A percentile compares a stretch with the other conserved stretches of the same genome.
These are phyloP conservation scores for Sceliomorpha sp. DNA, from an alignment of 2,888 invertebrate species.

Conservation along the genomic window DNA sequence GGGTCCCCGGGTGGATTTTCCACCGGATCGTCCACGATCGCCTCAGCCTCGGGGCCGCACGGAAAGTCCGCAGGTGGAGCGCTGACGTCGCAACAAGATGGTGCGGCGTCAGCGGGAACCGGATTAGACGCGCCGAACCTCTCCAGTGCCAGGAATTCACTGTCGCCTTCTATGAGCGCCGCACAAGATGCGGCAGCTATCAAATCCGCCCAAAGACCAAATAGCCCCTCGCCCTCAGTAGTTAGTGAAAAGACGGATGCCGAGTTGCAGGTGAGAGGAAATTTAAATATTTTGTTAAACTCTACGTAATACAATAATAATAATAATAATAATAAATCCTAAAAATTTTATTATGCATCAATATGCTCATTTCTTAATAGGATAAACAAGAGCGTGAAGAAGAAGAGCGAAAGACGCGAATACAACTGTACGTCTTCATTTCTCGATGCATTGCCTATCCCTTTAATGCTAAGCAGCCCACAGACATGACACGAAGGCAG, in stretches of 20 bases:
- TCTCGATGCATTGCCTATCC: slow-evolving; percentile 99
- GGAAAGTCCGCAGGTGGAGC: slow-evolving; percentile 33
- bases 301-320: no score
- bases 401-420: slow-evolving; percentile 95
- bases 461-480: slow-evolving; percentile 99
- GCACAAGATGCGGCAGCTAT: slow-evolving; percentile 79
- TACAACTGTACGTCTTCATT: slow-evolving; percentile 99
- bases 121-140: slow-evolving; percentile 74
- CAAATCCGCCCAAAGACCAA: slow-evolving; percentile 87
- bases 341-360: no score
- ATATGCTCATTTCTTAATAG: no score
- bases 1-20: slow-evolving; percentile 54
- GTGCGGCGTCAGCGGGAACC: slow-evolving; percentile 50
- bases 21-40: slow-evolving; percentile 30
- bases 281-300: neutral
- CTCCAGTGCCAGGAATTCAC: slow-evolving; percentile 72
- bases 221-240: slow-evolving; percentile 95
- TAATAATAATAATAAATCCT: no score
- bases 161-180: slow-evolving; percentile 82
- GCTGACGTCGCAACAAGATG: slow-evolving; percentile 44
- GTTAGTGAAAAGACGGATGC: slow-evolving; percentile 93
- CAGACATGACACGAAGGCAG: slow-evolving; percentile 97
- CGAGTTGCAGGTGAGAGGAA: slow-evolving; percentile 86
- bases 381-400: slow-evolving; percentile 97
- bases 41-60: slow-evolving; percentile 58